Conservation (phyloP, 2,113 vertebrate species). For the Hippoglossus stenolepis region DNA sequence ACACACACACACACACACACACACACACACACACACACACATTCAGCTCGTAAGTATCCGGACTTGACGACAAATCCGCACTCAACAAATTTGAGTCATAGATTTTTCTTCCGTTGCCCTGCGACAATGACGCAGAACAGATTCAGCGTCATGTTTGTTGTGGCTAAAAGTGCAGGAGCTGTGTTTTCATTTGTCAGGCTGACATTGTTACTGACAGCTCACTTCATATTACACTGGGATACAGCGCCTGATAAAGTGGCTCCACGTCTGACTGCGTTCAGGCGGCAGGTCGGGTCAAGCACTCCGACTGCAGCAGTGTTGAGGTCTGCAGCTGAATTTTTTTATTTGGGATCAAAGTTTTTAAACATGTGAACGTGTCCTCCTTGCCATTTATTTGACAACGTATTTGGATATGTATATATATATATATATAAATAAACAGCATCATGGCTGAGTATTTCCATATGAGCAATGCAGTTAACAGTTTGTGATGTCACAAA, state of each 20-base stretch:
- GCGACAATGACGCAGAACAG: slow-evolving; percentile 8
- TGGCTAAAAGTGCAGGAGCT: neutral
- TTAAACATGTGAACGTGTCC: no score
- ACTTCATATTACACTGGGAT: neutral
- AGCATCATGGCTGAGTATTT: no score
- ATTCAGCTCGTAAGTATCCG: slow-evolving; percentile 17
- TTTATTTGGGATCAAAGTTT: no score
- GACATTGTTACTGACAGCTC: neutral
- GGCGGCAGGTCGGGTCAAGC: no score
- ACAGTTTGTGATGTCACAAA: no score
- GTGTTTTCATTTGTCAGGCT: neutral
- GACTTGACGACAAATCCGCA: slow-evolving; percentile 29
- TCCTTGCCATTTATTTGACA: no score
- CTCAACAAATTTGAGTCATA: slow-evolving; percentile 16
- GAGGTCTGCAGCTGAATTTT: no score
- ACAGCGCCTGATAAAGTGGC: no score
- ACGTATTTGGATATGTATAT: no score
- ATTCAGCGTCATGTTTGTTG: neutral
- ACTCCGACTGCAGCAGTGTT: no score
- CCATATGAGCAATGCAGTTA: no score
- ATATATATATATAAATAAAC: no score
- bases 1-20: slow-evolving; percentile 13
- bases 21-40: slow-evolving; percentile 27
- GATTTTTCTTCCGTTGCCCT: slow-evolving; percentile 6
- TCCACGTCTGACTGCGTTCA: neutral